Conservation (phyloP, 2,888 invertebrate species). For the Leptopilina drosophilae region DNA sequence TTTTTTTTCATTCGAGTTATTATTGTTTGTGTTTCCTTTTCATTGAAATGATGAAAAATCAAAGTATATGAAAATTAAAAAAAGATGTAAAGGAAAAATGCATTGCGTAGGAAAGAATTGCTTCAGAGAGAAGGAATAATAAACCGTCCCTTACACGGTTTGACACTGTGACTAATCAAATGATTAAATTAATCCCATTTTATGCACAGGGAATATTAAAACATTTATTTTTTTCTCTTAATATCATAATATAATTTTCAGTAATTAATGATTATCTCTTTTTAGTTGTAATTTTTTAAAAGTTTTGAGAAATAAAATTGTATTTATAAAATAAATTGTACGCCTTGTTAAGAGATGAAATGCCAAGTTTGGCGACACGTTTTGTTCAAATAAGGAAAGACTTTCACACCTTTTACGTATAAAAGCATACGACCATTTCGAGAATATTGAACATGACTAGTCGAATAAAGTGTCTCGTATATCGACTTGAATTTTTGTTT, state of each 20-base stretch:
- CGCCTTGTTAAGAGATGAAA: background rate
- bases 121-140: slow-evolving; percentile 28
- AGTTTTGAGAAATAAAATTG: background rate
- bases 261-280: too few relatives aligned
- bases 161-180: slow-evolving; percentile 38
- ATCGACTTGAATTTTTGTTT: background rate
- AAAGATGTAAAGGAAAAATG: background rate
- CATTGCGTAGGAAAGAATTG: slow-evolving; percentile 25
- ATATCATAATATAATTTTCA: too few relatives aligned
- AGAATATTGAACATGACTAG: slow-evolving; percentile 27
- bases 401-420: slow-evolving; percentile 72
- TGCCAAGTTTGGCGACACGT: slow-evolving; percentile 34
- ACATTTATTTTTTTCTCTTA: background rate
- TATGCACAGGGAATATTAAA: slow-evolving; percentile 39
- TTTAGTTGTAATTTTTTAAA: background rate
- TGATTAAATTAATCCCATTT: slow-evolving; percentile 40
- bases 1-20: background rate
- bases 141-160: slow-evolving; percentile 36
- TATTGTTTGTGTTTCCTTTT: background rate
- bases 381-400: slow-evolving; percentile 63
- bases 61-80: background rate
- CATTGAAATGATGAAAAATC: slow-evolving; percentile 29
- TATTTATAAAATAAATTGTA: slow-evolving; percentile 20
- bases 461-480: slow-evolving; percentile 13
- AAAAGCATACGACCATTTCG: slow-evolving; percentile 29